Percentiles rank a stretch among this genome's conserved stretches.
Conservation (phyloP, 2,797 vertebrate genomes). For the Psittacula derbiana region DNA sequence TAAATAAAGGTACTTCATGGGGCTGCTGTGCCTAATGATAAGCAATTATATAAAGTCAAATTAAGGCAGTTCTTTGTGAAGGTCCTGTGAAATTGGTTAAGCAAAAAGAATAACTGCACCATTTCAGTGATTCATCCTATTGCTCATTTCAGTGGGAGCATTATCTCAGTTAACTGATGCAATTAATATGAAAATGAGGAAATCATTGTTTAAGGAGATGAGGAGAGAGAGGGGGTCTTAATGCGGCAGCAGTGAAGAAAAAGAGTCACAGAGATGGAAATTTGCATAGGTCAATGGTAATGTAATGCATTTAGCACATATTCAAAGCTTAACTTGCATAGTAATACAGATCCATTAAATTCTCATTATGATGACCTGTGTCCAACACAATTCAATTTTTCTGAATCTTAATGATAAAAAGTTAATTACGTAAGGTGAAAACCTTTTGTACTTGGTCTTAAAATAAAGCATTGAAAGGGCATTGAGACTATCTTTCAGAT, state of each 20-base stretch:
- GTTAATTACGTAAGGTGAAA: constrained; percentile 78
- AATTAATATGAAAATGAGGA: constrained; percentile 88
- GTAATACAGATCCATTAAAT: constrained; percentile 76
- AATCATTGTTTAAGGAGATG: constrained; percentile 83
- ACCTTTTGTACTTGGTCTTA: constrained; percentile 73
- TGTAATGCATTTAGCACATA: constrained; percentile 66
- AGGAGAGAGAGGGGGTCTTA: constrained; percentile 70
- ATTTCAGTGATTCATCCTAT: constrained; percentile 80
- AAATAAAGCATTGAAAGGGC: constrained; percentile 71
- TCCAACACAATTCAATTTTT: constrained; percentile 78
- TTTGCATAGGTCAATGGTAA: constrained; percentile 81
- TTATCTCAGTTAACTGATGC: constrained; percentile 84
- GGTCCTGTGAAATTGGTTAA: constrained; percentile 83
- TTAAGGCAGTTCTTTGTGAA: constrained; percentile 79
- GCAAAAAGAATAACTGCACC: constrained; percentile 82
- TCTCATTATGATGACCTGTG: constrained; percentile 79
- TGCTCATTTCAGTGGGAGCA: constrained; percentile 80
- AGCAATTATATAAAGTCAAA: constrained; percentile 83
- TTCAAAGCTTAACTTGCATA: constrained; percentile 73
- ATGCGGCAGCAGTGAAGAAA: constrained; percentile 62
- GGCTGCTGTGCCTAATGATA: constrained; percentile 83
- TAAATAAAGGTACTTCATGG: constrained; percentile 81
- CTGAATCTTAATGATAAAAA: constrained; percentile 79
- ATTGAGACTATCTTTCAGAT: constrained; percentile 52
- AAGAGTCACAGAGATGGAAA: constrained; percentile 71